Conservation (phyloP, 2,888 invertebrate genomes). For the Gandaritis pyraliata region DNA sequence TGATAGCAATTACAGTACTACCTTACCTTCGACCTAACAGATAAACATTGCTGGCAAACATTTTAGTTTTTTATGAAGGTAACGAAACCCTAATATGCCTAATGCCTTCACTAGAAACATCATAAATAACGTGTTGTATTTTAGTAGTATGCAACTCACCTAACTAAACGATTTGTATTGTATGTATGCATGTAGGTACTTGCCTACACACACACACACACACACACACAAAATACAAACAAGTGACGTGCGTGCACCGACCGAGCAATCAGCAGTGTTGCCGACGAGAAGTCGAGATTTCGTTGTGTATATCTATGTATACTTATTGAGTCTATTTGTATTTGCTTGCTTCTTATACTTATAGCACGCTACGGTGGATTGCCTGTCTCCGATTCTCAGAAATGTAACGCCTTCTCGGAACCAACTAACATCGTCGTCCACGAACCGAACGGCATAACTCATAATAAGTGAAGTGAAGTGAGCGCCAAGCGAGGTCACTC, state of each 20-base stretch:
- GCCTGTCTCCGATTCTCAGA: slow-evolving; percentile 81
- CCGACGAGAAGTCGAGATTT: slow-evolving; percentile 32
- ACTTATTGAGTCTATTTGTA: slow-evolving; percentile 63
- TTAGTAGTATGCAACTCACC: too few species aligned
- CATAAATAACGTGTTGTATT: too few species aligned
- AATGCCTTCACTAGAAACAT: too few species aligned
- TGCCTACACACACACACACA: too few species aligned
- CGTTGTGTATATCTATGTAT: slow-evolving; percentile 26
- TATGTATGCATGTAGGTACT: too few species aligned
- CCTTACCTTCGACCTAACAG: too few species aligned
- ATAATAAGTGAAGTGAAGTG: too few species aligned
- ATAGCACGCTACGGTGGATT: slow-evolving; percentile 69
- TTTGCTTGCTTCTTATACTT: slow-evolving; percentile 72
- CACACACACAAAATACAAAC: slow-evolving; percentile 30
- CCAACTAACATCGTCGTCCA: slow-evolving; percentile 74
- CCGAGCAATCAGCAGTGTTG: background rate
- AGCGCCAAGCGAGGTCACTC: slow-evolving; percentile 80
- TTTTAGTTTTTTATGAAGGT: too few species aligned
- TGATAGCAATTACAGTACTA: too few species aligned
- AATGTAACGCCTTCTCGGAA: slow-evolving; percentile 84
- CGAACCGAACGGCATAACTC: slow-evolving; percentile 67
- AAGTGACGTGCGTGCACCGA: slow-evolving; percentile 25
- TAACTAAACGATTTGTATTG: too few species aligned
- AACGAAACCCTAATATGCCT: too few species aligned
- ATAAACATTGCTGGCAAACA: too few species aligned